phyloP scores from a whole-genome alignment of 2,113 vertebrate genomes.

The Theropithecus gelada region DNA sequence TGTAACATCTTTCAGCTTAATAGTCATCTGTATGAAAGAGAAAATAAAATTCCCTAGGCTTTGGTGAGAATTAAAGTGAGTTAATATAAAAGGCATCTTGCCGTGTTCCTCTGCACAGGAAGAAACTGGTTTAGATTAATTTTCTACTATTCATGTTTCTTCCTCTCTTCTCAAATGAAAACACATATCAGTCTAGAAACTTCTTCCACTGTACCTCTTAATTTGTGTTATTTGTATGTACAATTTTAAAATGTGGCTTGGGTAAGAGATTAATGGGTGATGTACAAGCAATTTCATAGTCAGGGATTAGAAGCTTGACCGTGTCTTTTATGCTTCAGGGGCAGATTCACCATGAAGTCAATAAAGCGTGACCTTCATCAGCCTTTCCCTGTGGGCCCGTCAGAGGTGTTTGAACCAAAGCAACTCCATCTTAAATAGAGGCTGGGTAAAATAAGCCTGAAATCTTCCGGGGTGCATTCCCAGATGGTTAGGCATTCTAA shows the following conservation, averaged over 20 bases:
- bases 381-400: rapidly evolving
- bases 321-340: no score
- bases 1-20: neutral
- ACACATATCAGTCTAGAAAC: neutral
- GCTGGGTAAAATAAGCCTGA: no score
- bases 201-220: neutral
- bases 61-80: neutral
- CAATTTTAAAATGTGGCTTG: neutral
- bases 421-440: no score
- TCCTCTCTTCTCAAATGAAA: neutral
- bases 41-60: neutral
- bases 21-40: neutral
- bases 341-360: no score
- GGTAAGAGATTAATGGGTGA: rapidly evolving
- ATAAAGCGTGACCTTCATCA: no score
- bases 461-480: no score
- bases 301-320: rapidly evolving
- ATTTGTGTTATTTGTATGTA: neutral
- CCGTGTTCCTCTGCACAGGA: neutral
- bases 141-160: neutral
- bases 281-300: neutral
- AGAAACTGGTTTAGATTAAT: neutral
- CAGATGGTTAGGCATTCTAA: no score
- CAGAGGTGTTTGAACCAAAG: no score
- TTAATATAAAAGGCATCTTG: no score